Percentiles rank a stretch among this genome's conserved stretches.
These are phyloP conservation scores for Dryobates pubescens DNA, from an alignment of 2,797 vertebrate genomes.

Conservation along the genomic window DNA sequence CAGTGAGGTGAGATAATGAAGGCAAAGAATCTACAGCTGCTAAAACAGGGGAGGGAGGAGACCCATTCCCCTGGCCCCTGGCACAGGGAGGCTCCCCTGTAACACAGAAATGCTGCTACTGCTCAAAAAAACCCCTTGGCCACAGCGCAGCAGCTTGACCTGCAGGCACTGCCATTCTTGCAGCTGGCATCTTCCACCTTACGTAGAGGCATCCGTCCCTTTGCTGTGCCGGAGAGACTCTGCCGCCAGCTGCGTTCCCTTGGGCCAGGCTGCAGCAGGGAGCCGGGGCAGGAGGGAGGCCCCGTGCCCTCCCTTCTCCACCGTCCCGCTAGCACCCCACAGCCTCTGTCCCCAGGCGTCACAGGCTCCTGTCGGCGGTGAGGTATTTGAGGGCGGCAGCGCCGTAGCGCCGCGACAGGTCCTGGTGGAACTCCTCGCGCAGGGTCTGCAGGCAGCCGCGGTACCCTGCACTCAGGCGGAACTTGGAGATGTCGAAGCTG, in stretches of 20 bases:
- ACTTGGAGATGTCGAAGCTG: conserved; percentile 96
- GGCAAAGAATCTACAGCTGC: not conserved
- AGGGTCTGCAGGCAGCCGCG: conserved; percentile 89
- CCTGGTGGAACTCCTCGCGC: conserved; percentile 97
- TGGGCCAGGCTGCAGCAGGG: rapidly evolving
- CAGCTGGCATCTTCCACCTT: not conserved
- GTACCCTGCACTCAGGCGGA: conserved; percentile 89
- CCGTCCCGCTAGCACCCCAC: not conserved
- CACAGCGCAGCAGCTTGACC: not conserved
- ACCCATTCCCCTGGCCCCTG: not conserved
- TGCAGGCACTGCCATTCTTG: not conserved
- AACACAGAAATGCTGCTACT: not conserved
- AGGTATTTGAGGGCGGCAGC: conserved; percentile 96
- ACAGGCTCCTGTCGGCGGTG: conserved; percentile 86
- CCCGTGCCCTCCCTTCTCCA: not conserved
- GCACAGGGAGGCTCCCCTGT: not conserved
- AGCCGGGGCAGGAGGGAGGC: not conserved
- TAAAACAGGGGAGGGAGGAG: not conserved
- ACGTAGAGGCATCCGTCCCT: not conserved
- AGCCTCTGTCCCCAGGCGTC: not conserved
- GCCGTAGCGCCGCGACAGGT: conserved; percentile 91
- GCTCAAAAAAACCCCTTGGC: not conserved
- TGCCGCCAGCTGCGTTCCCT: rapidly evolving
- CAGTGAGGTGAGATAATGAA: not conserved
- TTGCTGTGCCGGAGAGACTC: not conserved